Evolutionary conservation across 1,140 invertebrate species (phyloP).

Genomic region (Scaptomyza pallida): DNA sequence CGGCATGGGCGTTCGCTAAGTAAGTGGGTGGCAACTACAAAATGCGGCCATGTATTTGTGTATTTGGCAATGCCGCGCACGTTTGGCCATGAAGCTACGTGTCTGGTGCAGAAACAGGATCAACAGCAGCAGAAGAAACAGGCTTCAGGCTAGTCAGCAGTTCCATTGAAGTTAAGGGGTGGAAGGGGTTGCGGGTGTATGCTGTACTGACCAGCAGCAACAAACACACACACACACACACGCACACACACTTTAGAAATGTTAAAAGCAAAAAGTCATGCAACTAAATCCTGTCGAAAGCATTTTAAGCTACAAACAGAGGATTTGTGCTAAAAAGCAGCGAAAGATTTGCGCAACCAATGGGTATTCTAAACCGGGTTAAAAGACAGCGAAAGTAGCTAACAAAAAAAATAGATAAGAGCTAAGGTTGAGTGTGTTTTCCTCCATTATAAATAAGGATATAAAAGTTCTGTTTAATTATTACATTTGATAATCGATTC

Average conservation of each 20-base stretch:
- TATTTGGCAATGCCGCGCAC: slow-evolving; percentile 75
- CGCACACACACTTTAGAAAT: no score
- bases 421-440: slow-evolving; percentile 4
- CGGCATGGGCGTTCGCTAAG: slow-evolving; percentile 31
- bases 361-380: slow-evolving; percentile 1
- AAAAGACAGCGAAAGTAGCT: slow-evolving; percentile 33
- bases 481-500: no score
- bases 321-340: slow-evolving; percentile 78
- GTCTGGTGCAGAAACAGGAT: slow-evolving; percentile 63
- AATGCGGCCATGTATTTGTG: slow-evolving; percentile 72
- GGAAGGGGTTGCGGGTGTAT: background rate
- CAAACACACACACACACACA: no score
- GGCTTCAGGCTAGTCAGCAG: slow-evolving; percentile 45
- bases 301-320: slow-evolving; percentile 79
- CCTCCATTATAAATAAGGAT: no score
- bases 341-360: slow-evolving; percentile 53
- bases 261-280: slow-evolving; percentile 80
- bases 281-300: slow-evolving; percentile 81
- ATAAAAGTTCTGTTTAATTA: no score
- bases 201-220: slow-evolving; percentile 38
- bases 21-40: slow-evolving; percentile 62
- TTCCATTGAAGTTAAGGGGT: slow-evolving; percentile 7
- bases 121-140: slow-evolving; percentile 25
- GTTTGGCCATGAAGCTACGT: slow-evolving; percentile 69
- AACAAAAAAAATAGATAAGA: slow-evolving; percentile 1